phyloP scores from a whole-genome alignment of 1,140 invertebrate species.

The Calephelis nemesis region DNA sequence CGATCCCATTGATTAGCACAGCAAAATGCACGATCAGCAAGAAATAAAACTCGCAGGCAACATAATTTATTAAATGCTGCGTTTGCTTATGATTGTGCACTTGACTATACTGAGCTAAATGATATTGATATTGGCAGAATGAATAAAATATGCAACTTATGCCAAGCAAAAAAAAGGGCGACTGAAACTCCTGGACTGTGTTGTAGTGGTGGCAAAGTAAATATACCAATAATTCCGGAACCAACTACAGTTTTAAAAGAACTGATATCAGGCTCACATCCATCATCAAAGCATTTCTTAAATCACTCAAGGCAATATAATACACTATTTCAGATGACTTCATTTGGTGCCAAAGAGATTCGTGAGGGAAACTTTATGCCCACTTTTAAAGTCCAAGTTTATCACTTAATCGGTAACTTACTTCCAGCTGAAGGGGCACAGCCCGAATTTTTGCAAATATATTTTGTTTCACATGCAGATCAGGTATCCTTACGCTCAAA shows the following conservation, averaged over 20 bases:
- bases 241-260: conserved; percentile 32
- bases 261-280: conserved; percentile 31
- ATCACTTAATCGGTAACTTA: neutral
- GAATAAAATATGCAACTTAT: conserved; percentile 36
- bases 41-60: conserved; percentile 38
- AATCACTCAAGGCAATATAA: conserved; percentile 34
- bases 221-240: conserved; percentile 34
- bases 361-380: conserved; percentile 35
- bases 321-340: conserved; percentile 35
- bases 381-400: no score
- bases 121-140: conserved; percentile 37
- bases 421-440: conserved; percentile 31
- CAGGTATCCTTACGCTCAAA: conserved; percentile 35
- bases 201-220: conserved; percentile 35
- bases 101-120: conserved; percentile 33
- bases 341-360: conserved; percentile 45
- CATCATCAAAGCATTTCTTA: conserved; percentile 37
- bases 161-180: conserved; percentile 35
- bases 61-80: conserved; percentile 37
- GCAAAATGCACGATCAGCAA: conserved; percentile 26
- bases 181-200: conserved; percentile 32
- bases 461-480: conserved; percentile 35
- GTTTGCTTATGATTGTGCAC: conserved; percentile 34
- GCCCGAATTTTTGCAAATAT: conserved; percentile 32
- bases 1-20: conserved; percentile 35